Conservation (phyloP, 2,888 invertebrate species). For the Choristoneura rosaceana region DNA sequence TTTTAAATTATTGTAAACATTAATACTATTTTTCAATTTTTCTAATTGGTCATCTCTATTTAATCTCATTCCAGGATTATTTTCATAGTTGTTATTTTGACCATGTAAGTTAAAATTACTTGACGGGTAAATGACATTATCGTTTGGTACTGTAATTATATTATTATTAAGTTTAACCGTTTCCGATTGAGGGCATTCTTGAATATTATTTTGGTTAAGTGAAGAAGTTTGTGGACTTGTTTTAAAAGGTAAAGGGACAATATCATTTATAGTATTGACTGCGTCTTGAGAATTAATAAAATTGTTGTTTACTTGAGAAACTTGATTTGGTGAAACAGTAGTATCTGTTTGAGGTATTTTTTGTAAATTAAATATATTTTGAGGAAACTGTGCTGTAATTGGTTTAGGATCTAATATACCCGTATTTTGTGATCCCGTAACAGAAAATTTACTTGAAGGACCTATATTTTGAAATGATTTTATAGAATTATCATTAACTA, state of each 20-base stretch:
- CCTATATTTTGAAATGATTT: neutral
- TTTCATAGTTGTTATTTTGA: neutral
- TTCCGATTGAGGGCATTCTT: conserved; percentile 23
- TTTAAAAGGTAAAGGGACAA: neutral
- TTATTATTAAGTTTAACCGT: neutral
- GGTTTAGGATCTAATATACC: neutral
- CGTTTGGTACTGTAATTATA: neutral
- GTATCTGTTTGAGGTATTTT: neutral
- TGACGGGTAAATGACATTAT: neutral
- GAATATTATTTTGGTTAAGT: neutral
- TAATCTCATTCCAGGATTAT: neutral
- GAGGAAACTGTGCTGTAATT: neutral
- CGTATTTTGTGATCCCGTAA: neutral
- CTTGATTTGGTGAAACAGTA: neutral
- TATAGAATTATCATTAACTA: neutral
- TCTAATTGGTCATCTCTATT: neutral
- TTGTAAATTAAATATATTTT: neutral
- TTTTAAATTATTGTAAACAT: neutral
- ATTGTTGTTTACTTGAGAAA: conserved; percentile 2
- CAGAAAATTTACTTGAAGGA: neutral
- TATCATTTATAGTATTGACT: neutral
- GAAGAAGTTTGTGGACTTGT: neutral
- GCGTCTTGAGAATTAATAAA: neutral
- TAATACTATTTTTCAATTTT: neutral
- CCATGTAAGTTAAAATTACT: neutral